Base-by-base conservation (phyloP, 2,888 invertebrate species). In the Eretmocerus hayati region DNA sequence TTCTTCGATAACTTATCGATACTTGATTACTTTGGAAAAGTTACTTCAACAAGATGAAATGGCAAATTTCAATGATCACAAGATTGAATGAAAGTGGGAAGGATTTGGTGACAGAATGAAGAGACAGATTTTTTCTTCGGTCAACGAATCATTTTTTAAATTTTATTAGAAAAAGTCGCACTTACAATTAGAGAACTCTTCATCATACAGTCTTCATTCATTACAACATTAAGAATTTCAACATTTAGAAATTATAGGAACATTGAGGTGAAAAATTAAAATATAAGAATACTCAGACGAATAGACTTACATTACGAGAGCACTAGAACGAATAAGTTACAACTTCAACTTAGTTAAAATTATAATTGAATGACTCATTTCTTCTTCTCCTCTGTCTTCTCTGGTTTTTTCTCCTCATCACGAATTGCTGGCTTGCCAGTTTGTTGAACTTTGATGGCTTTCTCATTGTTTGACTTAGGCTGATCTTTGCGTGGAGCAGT, bases 401-500 rank as follows among this genome's bases (percentile, higher is more conserved):
- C 48, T 15, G 20, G 47, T 3, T 37, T 41, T 20, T 42, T 42
- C 4, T 51, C 50, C 2, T 39, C 26, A 1, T 43, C 44, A 15
- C 54, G 54, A 6, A 66, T 20, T 4, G 64, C 65, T 18, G 68
- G 68, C 41, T 63, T 63, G 0, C 65, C 64, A 40, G 66, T 67
- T n/a, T 61, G 63, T 11, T 63, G 59, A 33, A 68, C 66, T 20
- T 60, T 61, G 21, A 69, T 56, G 4, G 42, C 30, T 30, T 56
- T 62, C 43, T 65, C 65, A 21, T 58, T 61, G 6, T 59, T 55
- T 0, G 33, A 0, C 22, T 60, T 58, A 3, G 60, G 52, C 8
- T 65, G 62, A 2, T 64, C 69, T 52, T 78, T 79, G 62, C 84
- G 82, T 1, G 87, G 87, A 0, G 85, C 87, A 1, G 80, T 80